A percentile compares a stretch with the other conserved stretches of the same genome.
Evolutionary conservation across 2,113 vertebrate species (phyloP).

Genomic region (Daubentonia madagascariensis): DNA sequence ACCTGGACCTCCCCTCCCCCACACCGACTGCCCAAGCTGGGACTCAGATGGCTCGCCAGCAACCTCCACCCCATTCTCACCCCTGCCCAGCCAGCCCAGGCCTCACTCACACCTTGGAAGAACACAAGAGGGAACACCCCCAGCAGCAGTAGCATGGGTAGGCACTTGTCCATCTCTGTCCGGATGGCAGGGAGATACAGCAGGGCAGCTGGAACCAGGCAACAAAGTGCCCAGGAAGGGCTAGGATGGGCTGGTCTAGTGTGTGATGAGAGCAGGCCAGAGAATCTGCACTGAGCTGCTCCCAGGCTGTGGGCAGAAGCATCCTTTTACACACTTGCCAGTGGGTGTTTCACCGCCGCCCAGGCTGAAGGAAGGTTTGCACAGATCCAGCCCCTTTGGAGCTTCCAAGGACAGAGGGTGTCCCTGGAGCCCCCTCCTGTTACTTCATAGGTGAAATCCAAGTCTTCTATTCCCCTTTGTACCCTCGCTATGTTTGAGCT

Average conservation of each 20-base stretch:
- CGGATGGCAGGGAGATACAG: not conserved
- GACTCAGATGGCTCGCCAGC: rapidly evolving
- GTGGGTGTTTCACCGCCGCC: not conserved
- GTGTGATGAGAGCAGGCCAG: not conserved
- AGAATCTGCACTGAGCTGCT: not conserved
- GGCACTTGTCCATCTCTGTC: slow-evolving; percentile 7
- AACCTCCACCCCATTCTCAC: rapidly evolving
- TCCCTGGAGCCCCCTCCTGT: not conserved
- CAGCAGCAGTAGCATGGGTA: slow-evolving; percentile 4
- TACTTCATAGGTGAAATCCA: not conserved
- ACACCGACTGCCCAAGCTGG: rapidly evolving
- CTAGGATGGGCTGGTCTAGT: not conserved
- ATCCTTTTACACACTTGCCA: not conserved
- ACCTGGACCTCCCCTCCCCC: not conserved
- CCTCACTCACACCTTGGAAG: slow-evolving; percentile 55
- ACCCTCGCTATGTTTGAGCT: not conserved
- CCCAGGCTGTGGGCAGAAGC: not conserved
- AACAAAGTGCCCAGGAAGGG: not conserved
- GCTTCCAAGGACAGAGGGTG: not conserved
- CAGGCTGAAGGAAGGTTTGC: not conserved
- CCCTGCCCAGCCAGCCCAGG: too few species aligned
- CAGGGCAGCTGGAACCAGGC: not conserved
- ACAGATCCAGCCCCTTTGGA: not conserved
- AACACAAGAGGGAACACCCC: not conserved
- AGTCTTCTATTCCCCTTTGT: not conserved